phyloP scores from a whole-genome alignment of 2,888 invertebrate genomes.

The Sympetrum striolatum region DNA sequence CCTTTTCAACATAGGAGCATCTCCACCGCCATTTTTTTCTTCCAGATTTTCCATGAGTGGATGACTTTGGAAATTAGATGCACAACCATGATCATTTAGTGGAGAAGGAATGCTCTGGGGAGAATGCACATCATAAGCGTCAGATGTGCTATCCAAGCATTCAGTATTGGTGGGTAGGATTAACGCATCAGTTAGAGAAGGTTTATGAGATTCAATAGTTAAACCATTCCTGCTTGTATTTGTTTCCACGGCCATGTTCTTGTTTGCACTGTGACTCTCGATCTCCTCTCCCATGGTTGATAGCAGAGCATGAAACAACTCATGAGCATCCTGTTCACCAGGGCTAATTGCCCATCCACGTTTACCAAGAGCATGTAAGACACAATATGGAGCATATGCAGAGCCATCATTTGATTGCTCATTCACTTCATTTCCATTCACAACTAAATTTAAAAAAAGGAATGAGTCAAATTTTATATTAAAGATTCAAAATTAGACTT shows the following conservation, averaged over 20 bases:
- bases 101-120: background rate
- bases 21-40: background rate
- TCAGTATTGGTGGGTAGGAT: background rate
- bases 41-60: background rate
- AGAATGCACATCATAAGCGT: background rate
- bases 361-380: conserved; percentile 66
- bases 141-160: background rate
- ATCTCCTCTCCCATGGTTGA: conserved; percentile 90
- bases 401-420: conserved; percentile 57
- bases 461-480: background rate
- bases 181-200: conserved; percentile 25
- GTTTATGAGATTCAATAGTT: background rate
- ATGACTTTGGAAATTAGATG: background rate
- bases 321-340: conserved; percentile 94
- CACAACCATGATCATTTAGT: background rate
- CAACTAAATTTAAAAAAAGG: conserved; percentile 61
- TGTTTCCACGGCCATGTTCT: conserved; percentile 59
- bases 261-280: conserved; percentile 61
- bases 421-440: conserved; percentile 75
- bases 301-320: conserved; percentile 86
- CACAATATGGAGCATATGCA: conserved; percentile 66
- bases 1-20: background rate
- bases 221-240: background rate
- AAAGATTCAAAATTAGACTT: background rate
- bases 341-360: conserved; percentile 87